A percentile compares a stretch with the other conserved stretches of the same genome.
Evolutionary conservation across 2,113 vertebrate genomes (phyloP).

Genomic region (Lates calcarifer): DNA sequence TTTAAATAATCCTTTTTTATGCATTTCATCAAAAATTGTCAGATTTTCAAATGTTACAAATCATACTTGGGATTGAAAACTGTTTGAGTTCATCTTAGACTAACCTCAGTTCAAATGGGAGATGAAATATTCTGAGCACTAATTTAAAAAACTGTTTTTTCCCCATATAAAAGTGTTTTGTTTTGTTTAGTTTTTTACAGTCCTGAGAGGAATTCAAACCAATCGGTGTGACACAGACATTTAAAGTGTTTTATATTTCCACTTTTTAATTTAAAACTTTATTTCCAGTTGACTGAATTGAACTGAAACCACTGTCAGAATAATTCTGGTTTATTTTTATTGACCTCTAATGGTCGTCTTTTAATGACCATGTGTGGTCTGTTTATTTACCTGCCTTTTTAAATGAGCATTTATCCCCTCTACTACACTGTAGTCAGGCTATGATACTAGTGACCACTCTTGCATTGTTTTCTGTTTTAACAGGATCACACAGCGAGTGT

Average conservation of each 20-base stretch:
- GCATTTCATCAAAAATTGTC: constrained; percentile 1
- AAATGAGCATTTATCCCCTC: constrained; percentile 47
- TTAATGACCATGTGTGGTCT: constrained; percentile 66
- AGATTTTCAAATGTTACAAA: constrained; percentile 24
- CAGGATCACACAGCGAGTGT: constrained; percentile 62
- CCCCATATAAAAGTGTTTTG: constrained; percentile 24
- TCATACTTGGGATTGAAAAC: constrained; percentile 8
- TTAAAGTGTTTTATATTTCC: constrained; percentile 57
- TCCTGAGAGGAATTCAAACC: constrained; percentile 39
- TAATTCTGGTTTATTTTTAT: constrained; percentile 59
- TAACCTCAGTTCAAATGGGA: constrained; percentile 14
- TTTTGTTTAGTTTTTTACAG: constrained; percentile 20
- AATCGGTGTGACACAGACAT: constrained; percentile 32
- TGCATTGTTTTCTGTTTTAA: constrained; percentile 76
- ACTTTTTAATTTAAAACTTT: constrained; percentile 36
- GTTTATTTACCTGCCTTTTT: constrained; percentile 51
- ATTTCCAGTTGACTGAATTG: constrained; percentile 34
- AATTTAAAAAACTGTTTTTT: not conserved
- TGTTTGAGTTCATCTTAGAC: not conserved
- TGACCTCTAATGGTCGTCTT: constrained; percentile 65
- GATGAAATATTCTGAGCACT: constrained; percentile 15
- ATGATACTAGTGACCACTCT: constrained; percentile 52
- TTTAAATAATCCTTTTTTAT: constrained; percentile 5
- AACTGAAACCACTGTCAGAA: constrained; percentile 24
- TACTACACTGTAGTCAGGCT: constrained; percentile 33